These are phyloP conservation scores for Lophotis ruficrista DNA, from an alignment of 2,113 vertebrate species.

Conservation along the genomic window DNA sequence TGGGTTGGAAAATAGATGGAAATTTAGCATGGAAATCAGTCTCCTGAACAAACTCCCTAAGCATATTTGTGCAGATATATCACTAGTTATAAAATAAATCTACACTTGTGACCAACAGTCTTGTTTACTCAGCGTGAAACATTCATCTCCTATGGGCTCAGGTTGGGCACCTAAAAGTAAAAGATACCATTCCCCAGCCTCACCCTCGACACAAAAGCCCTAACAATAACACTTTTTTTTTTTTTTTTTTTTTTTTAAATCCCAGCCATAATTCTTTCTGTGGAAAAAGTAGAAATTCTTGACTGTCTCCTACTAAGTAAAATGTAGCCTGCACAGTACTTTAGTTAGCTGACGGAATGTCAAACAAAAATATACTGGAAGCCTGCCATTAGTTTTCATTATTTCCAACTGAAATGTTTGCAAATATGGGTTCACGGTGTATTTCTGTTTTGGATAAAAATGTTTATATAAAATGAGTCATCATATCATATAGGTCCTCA, in stretches of 20 bases:
- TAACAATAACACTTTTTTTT: rapidly evolving
- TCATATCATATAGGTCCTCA: neutral
- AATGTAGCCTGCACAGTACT: neutral
- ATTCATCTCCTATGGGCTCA: neutral
- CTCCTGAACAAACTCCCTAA: neutral
- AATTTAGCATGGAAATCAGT: neutral
- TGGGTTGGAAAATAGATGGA: neutral
- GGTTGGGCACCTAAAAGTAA: neutral
- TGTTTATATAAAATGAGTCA: neutral
- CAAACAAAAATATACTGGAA: slow-evolving; percentile 9
- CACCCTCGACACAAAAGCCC: neutral
- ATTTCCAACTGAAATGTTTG: slow-evolving; percentile 16
- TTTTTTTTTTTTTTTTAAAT: neutral
- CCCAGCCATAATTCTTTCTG: neutral
- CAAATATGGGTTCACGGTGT: neutral
- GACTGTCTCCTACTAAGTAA: neutral
- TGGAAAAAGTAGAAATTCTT: neutral
- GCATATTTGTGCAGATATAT: neutral
- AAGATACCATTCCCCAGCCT: neutral
- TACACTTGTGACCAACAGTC: neutral
- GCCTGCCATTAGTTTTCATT: neutral
- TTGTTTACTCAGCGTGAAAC: neutral
- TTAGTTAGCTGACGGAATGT: neutral
- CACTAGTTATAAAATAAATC: neutral
- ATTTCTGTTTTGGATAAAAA: neutral